Evolutionary conservation across 2,888 invertebrate species (phyloP).

Genomic region (Pomacea canaliculata): DNA sequence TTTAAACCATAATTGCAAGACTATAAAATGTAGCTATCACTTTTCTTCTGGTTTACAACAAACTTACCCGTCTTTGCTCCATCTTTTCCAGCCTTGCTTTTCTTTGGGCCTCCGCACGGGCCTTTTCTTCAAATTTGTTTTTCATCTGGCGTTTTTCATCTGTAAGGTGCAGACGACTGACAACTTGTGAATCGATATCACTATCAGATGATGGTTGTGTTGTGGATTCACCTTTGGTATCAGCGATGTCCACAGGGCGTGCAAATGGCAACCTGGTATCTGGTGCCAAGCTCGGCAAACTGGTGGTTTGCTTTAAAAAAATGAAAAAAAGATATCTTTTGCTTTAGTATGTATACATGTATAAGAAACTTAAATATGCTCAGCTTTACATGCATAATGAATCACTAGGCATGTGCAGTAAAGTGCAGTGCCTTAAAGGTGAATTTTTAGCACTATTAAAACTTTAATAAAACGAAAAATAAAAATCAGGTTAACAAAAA

Average conservation of each 20-base stretch:
- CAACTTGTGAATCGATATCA: constrained; percentile 47
- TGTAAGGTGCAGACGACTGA: constrained; percentile 55
- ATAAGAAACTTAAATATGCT: no score
- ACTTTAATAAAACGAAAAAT: no score
- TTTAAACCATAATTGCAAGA: no score
- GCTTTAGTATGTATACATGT: no score
- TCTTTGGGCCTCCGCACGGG: constrained; percentile 51
- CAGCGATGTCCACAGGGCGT: constrained; percentile 30
- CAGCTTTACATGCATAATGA: no score
- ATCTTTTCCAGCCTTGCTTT: constrained; percentile 30
- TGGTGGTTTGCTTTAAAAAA: not conserved
- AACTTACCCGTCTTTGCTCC: constrained; percentile 13
- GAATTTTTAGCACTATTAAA: no score
- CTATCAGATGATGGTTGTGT: constrained; percentile 27
- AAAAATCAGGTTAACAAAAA: no score
- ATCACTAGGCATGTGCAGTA: no score
- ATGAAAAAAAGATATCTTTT: no score
- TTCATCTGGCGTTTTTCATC: constrained; percentile 58
- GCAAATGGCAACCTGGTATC: constrained; percentile 43
- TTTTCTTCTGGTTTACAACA: no score
- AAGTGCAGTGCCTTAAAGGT: no score
- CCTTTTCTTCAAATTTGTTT: constrained; percentile 57
- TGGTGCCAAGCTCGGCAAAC: constrained; percentile 27
- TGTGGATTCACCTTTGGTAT: constrained; percentile 15
- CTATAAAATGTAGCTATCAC: no score